Conservation (phyloP, 1,140 invertebrate genomes). For the Papilio polytes region DNA sequence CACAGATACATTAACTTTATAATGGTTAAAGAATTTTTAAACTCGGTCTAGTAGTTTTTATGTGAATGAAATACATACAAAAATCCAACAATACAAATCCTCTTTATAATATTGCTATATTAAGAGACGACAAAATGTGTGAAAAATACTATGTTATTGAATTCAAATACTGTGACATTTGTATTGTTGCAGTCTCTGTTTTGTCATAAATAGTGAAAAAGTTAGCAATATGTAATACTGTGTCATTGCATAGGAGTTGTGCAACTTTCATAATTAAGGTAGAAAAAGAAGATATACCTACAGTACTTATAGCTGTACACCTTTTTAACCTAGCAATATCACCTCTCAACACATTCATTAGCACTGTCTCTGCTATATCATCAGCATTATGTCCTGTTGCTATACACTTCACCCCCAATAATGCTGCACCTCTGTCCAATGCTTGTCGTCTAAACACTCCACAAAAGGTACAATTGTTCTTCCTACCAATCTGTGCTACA, state of each 20-base stretch:
- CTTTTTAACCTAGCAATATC: constrained; percentile 97
- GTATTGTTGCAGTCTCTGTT: too few relatives aligned
- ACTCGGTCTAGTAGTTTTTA: too few relatives aligned
- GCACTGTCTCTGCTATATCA: constrained; percentile 99
- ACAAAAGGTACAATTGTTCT: constrained; percentile 99
- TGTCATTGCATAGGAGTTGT: background rate
- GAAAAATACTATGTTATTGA: too few relatives aligned
- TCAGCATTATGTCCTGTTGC: constrained; percentile 99
- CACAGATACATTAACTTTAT: too few relatives aligned
- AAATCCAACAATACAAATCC: too few relatives aligned
- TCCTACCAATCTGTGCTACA: constrained; percentile 96
- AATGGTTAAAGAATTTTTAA: too few relatives aligned
- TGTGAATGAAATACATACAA: too few relatives aligned
- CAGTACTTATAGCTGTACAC: constrained; percentile 95
- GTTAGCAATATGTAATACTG: too few relatives aligned
- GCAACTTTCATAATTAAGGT: background rate
- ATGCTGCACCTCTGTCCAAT: constrained; percentile 95
- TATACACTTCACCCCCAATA: constrained; percentile 95
- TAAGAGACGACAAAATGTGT: too few relatives aligned
- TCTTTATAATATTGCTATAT: too few relatives aligned
- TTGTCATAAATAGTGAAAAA: too few relatives aligned
- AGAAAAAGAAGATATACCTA: constrained; percentile 72
- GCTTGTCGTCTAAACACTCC: constrained; percentile 98
- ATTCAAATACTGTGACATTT: too few relatives aligned
- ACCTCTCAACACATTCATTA: constrained; percentile 99